A percentile compares a stretch with the other conserved stretches of the same genome.
phyloP scores from a whole-genome alignment of 1,140 invertebrate species.

The Metaphire vulgaris region DNA sequence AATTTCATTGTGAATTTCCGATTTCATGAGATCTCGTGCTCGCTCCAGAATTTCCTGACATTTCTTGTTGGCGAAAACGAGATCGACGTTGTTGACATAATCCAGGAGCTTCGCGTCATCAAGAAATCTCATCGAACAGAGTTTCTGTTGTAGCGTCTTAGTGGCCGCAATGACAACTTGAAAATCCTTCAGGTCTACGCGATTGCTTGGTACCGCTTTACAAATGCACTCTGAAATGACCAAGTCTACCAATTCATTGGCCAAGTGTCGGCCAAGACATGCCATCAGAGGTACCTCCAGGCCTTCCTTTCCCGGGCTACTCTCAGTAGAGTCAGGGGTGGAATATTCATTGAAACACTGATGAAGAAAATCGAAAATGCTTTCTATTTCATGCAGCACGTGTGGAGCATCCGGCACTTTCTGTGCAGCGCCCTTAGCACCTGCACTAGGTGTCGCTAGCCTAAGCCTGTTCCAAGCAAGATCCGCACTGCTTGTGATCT shows the following conservation, averaged over 20 bases:
- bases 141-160: not conserved
- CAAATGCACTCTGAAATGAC: not conserved
- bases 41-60: not conserved
- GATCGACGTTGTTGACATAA: not conserved
- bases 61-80: not conserved
- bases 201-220: not conserved
- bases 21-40: not conserved
- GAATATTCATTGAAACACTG: not conserved
- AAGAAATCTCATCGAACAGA: not conserved
- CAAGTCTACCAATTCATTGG: not conserved
- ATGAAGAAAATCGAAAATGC: not conserved
- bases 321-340: not conserved
- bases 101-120: not conserved
- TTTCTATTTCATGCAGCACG: not conserved
- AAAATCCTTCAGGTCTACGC: not conserved
- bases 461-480: not conserved
- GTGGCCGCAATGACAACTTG: not conserved
- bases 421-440: not conserved
- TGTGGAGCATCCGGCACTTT: not conserved
- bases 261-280: not conserved
- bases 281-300: not conserved
- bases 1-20: not conserved
- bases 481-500: not conserved
- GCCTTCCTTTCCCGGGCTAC: not conserved
- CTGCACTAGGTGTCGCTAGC: not conserved